Conservation (phyloP, 2,113 vertebrate species). For the Proterorhinus semilunaris region DNA sequence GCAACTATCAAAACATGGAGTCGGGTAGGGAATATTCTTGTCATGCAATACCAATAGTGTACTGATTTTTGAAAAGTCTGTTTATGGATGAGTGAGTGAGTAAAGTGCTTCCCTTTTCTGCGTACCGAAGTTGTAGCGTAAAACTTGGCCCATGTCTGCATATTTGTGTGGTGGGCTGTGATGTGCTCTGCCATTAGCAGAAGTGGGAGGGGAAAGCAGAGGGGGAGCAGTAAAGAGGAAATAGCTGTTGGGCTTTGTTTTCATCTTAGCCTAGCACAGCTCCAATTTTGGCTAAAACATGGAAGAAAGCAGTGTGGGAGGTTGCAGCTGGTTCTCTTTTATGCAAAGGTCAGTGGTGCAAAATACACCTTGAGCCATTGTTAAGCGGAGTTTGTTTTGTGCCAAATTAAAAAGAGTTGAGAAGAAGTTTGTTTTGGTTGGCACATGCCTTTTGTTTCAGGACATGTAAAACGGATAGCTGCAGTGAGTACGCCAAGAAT, state of each 20-base stretch:
- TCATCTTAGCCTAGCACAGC: conserved; percentile 9
- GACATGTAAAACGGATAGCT: conserved; percentile 24
- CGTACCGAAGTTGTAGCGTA: neutral
- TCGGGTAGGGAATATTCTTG: neutral
- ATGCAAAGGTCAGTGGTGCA: conserved; percentile 62
- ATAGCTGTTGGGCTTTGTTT: conserved; percentile 8
- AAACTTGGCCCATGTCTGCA: neutral
- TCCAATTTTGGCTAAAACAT: conserved; percentile 35
- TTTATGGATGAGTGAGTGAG: too few species aligned
- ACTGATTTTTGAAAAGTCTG: too few species aligned
- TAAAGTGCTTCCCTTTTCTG: neutral
- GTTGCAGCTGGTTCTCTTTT: conserved; percentile 54
- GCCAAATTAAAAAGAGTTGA: neutral
- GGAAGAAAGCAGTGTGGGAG: conserved; percentile 56
- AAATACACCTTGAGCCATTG: neutral
- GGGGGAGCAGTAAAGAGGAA: conserved; percentile 37
- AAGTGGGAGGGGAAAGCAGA: conserved; percentile 48
- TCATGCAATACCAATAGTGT: too few species aligned
- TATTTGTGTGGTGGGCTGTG: conserved; percentile 20
- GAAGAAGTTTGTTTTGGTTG: neutral
- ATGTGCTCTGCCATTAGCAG: conserved; percentile 21
- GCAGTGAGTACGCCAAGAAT: neutral
- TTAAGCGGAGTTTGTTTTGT: conserved; percentile 33
- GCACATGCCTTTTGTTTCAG: conserved; percentile 14
- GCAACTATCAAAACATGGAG: neutral